Evolutionary conservation across 1,140 invertebrate genomes (phyloP).

Genomic region (Whitmania pigra): DNA sequence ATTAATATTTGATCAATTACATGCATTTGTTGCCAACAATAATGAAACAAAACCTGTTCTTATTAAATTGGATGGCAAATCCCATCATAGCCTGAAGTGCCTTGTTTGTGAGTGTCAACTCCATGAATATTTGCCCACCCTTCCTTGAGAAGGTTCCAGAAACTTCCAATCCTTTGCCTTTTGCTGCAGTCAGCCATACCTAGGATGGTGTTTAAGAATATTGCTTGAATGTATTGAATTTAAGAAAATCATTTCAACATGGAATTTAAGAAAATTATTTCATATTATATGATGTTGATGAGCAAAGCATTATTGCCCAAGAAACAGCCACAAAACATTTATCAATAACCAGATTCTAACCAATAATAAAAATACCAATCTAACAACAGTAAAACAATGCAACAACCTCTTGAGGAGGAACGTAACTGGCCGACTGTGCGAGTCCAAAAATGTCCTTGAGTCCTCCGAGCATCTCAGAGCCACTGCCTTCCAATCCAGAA

Average conservation of each 20-base stretch:
- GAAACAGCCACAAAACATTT: not conserved
- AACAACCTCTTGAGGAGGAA: constrained; percentile 57
- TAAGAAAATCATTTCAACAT: too few relatives aligned
- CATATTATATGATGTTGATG: too few relatives aligned
- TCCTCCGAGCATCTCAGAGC: constrained; percentile 22
- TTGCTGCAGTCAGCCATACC: constrained; percentile 77
- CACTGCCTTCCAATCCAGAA: constrained; percentile 12
- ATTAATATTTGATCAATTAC: not conserved
- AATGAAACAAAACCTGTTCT: constrained; percentile 58
- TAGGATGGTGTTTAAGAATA: not conserved
- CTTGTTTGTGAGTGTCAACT: constrained; percentile 90
- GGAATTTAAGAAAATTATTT: too few relatives aligned
- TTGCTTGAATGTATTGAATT: too few relatives aligned
- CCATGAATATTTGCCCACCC: constrained; percentile 82
- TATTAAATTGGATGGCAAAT: constrained; percentile 97
- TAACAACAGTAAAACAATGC: constrained; percentile 10
- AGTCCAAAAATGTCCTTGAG: constrained; percentile 49
- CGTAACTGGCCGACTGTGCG: constrained; percentile 43
- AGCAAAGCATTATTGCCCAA: not conserved
- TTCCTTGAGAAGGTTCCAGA: constrained; percentile 79
- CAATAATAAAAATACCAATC: not conserved
- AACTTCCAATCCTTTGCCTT: constrained; percentile 87
- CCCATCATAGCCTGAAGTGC: constrained; percentile 92
- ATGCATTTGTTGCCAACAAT: not conserved
- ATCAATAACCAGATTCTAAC: not conserved